Evolutionary conservation across 2,797 vertebrate species (phyloP).

Genomic region (Xiphorhynchus erythropygius): DNA sequence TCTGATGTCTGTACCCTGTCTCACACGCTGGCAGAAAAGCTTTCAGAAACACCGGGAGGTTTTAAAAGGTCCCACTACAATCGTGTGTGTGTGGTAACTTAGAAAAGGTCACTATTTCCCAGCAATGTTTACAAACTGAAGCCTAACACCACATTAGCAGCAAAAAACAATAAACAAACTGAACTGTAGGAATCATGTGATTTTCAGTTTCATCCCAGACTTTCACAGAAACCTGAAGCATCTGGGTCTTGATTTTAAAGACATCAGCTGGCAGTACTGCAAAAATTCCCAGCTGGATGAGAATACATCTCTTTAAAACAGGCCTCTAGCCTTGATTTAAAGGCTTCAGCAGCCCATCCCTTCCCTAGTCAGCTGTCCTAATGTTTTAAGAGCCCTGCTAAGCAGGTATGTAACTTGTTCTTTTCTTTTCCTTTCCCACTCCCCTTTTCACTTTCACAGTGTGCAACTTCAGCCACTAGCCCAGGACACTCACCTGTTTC

Average conservation of each 20-base stretch:
- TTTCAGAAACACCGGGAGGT: background rate
- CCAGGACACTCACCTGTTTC: background rate
- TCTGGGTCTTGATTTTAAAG: background rate
- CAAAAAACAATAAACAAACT: background rate
- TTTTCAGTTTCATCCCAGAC: background rate
- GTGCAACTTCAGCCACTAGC: background rate
- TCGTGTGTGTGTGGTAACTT: rapidly evolving
- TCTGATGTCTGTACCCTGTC: background rate
- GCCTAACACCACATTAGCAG: background rate
- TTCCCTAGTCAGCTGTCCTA: background rate
- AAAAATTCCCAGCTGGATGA: background rate
- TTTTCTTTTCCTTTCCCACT: background rate
- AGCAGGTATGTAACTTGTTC: background rate
- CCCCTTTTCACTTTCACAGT: background rate
- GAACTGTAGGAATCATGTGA: background rate
- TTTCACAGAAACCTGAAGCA: background rate
- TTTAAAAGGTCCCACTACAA: background rate
- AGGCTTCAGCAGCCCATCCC: background rate
- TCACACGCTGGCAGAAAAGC: background rate
- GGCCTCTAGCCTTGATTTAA: background rate
- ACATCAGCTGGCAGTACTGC: background rate
- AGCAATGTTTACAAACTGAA: background rate
- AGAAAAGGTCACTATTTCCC: background rate
- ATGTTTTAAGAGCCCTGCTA: background rate
- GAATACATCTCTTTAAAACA: background rate